Base-by-base conservation (phyloP, 2,797 vertebrate genomes). In the Channallabes apus region DNA sequence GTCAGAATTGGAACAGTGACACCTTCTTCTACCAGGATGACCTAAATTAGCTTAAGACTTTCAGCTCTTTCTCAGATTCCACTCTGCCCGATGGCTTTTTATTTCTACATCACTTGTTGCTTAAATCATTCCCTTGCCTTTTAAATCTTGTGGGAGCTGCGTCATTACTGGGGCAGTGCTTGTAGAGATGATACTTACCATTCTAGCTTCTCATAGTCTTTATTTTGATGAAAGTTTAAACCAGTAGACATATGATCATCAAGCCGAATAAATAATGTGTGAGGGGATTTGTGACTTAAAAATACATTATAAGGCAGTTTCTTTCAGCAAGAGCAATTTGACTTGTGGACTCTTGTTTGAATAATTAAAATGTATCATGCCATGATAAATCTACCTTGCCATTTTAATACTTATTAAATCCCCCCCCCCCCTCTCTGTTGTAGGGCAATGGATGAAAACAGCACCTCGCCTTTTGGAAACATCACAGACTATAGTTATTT, bases 361-460 rank as follows among this genome's bases (percentile, higher is more conserved):
- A n/a, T n/a, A 64, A 27, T 64, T 64, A n/a, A 27, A n/a, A 64
- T n/a, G n/a, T 27, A 64, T 64, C 9, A 41, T 1, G 41, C 41
- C 41, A 41, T 64, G 4, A 27, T n/a, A 9, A 12, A 3, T n/a
- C 62, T 27, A 27, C 24, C n/a, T 64, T 27, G 62, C 2, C 62
- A 14, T 64, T 64, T 64, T 27, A 64, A 64, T 64, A n/a, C 62
- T 64, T 11, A 64, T 5, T 27, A 3, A 27, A n/a, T n/a, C 4
- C 62, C n/a, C n/a, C n/a, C n/a, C n/a, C n/a, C n/a, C 17, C 35
- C 29, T 68, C 65, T 68, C 6, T 68, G 15, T 59, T 67, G 68
- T 58, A 82, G 80, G 22, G 80, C 32, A 77, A 86, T 82, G 85
- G n/a, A 68, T 15, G 54, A 68, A 29, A 68, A 41, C 38, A 17